Base-by-base conservation (phyloP, 2,888 invertebrate genomes). In the Conistra vaccinii region DNA sequence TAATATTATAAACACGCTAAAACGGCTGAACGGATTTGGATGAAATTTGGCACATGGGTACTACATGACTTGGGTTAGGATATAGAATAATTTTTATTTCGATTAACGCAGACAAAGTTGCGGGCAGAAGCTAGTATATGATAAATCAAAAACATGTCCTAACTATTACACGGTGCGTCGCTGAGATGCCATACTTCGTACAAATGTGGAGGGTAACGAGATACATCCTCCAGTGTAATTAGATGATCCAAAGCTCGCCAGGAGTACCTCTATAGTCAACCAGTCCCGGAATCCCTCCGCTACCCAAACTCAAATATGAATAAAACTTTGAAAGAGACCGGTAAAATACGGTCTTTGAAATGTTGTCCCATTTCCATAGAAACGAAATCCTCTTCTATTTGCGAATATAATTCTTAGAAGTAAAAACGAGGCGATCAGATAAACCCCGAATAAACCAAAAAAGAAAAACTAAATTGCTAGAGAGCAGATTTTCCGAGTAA, bases 381-480 rank as follows among this genome's bases (percentile, higher is more conserved):
- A 57, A 63, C 12, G 3, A 73, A 69, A 69, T 48, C 1, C 9
- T 45, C 26, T 57, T 51, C 23, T 32, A 26, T 68, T 62, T 20
- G 29, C 23, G 14, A 76, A 63, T 53, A 53, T 73, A 65, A 71
- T 61, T 77, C 42, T 61, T 12, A 32, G 39, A 66, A 73, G 48
- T 58, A 62, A 67, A 67, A 62, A 39, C 14, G 20, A 35, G 45
- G 26, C 14, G 29, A 70, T 66, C 69, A 51, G 65, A 73, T 69
- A 63, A 78, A 73, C 60, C 20, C 60, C 60, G 20, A 60, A 26
- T 26, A 51, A 81, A 78, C 63, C 7, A 20, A 48, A 20, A 48
- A 48, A 48, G 7, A 48, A 48, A 48, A 48, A 48, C 2, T 0
- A 48, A 6, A 75, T 70, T 60, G 29, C 35, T 32, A 45, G 26